Conservation (phyloP, 2,797 vertebrate species). For the Pelobates cultripes region DNA sequence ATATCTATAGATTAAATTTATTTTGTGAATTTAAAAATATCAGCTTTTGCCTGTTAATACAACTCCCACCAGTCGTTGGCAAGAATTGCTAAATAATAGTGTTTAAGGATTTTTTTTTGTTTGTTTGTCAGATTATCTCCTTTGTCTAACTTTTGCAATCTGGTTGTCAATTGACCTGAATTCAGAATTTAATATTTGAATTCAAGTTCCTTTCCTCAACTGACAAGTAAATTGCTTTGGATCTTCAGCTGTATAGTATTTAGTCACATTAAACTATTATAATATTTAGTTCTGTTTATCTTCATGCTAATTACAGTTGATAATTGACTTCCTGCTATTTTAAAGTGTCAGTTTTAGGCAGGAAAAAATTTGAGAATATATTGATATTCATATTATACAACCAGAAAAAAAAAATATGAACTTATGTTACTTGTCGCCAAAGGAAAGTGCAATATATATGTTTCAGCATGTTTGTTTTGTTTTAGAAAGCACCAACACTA, state of each 20-base stretch:
- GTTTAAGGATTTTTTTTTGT: too few relatives aligned
- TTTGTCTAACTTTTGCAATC: too few relatives aligned
- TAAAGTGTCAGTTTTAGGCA: neutral
- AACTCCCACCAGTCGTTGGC: too few relatives aligned
- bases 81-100: too few relatives aligned
- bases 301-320: conserved; percentile 3
- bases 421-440: neutral
- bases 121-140: too few relatives aligned
- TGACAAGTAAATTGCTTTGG: conserved; percentile 4
- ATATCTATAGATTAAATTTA: too few relatives aligned
- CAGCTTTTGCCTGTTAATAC: too few relatives aligned
- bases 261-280: conserved; percentile 9
- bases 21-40: too few relatives aligned
- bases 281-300: neutral
- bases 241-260: neutral
- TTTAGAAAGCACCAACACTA: neutral
- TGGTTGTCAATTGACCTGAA: too few relatives aligned
- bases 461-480: too few relatives aligned
- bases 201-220: neutral
- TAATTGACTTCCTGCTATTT: conserved; percentile 14
- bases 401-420: too few relatives aligned
- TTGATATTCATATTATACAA: neutral
- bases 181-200: too few relatives aligned
- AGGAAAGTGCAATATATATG: neutral
- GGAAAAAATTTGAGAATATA: neutral